Evolutionary conservation across 2,888 invertebrate genomes (phyloP).

Genomic region (Ditula angustiorana): DNA sequence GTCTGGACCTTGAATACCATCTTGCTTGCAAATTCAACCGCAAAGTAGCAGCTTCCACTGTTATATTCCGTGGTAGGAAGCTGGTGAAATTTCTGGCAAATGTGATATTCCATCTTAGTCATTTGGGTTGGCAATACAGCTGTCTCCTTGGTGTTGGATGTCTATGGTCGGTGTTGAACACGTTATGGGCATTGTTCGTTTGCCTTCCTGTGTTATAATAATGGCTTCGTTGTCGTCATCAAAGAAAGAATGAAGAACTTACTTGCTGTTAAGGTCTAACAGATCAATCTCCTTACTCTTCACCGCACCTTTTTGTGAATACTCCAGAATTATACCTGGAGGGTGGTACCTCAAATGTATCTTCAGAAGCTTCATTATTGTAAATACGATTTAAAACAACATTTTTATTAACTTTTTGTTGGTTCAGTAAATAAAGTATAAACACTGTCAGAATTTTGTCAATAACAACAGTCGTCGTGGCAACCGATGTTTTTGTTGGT

Average conservation of each 20-base stretch:
- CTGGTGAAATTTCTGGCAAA: too few species aligned
- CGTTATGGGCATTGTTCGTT: too few species aligned
- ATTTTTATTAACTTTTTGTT: conserved; percentile 46
- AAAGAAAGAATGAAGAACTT: conserved; percentile 55
- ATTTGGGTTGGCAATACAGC: too few species aligned
- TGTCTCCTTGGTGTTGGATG: too few species aligned
- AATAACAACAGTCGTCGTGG: conserved; percentile 69
- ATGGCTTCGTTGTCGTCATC: too few species aligned
- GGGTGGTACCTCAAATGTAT: conserved; percentile 90
- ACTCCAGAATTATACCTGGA: conserved; percentile 89
- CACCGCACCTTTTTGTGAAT: conserved; percentile 81
- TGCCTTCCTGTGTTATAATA: too few species aligned
- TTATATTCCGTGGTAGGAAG: too few species aligned
- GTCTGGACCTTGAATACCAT: too few species aligned
- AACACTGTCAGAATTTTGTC: conserved; percentile 64
- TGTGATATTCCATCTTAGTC: too few species aligned
- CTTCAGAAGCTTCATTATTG: conserved; percentile 87
- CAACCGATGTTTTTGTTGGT: conserved; percentile 42
- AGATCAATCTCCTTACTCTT: conserved; percentile 88
- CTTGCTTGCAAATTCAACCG: too few species aligned
- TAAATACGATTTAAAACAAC: conserved; percentile 47
- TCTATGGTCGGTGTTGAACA: too few species aligned
- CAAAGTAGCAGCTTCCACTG: too few species aligned
- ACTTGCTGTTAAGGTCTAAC: conserved; percentile 87
- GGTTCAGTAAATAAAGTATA: conserved; percentile 49